Conservation (phyloP, 2,797 vertebrate species). For the Parauchenoglanis ngamensis region DNA sequence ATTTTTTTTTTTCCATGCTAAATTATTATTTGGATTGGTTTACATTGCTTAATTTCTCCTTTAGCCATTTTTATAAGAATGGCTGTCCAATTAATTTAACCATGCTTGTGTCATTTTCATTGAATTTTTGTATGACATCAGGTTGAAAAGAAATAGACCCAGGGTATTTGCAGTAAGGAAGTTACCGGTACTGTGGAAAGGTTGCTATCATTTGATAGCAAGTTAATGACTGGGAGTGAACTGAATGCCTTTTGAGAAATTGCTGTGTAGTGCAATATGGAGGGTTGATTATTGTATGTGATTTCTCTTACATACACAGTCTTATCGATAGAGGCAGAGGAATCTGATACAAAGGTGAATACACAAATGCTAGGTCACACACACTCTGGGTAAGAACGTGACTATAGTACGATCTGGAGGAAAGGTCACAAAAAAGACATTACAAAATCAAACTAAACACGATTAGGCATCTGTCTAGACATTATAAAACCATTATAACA, state of each 20-base stretch:
- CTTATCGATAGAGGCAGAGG: not conserved
- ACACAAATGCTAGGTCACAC: constrained; percentile 11
- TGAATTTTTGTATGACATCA: not conserved
- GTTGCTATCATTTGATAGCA: not conserved
- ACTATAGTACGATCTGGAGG: not conserved
- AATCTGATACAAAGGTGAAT: not conserved
- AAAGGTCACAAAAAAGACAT: not conserved
- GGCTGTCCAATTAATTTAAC: not conserved
- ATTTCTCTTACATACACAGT: not conserved
- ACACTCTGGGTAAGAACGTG: not conserved
- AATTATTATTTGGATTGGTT: not conserved
- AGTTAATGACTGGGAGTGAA: constrained; percentile 25
- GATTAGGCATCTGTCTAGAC: not conserved
- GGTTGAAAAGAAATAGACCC: not conserved
- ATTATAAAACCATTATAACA: not conserved
- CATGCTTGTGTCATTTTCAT: not conserved
- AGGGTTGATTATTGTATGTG: not conserved
- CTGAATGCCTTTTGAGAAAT: not conserved
- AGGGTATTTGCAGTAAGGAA: not conserved
- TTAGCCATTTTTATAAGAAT: not conserved
- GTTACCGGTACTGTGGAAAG: not conserved
- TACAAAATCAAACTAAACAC: not conserved
- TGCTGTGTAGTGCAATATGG: not conserved
- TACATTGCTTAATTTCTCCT: not conserved
- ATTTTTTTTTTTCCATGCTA: not conserved